Percentiles rank a stretch among this genome's conserved stretches.
These are phyloP conservation scores for Hafferia zeledoni DNA, from an alignment of 2,797 vertebrate genomes.

Conservation along the genomic window DNA sequence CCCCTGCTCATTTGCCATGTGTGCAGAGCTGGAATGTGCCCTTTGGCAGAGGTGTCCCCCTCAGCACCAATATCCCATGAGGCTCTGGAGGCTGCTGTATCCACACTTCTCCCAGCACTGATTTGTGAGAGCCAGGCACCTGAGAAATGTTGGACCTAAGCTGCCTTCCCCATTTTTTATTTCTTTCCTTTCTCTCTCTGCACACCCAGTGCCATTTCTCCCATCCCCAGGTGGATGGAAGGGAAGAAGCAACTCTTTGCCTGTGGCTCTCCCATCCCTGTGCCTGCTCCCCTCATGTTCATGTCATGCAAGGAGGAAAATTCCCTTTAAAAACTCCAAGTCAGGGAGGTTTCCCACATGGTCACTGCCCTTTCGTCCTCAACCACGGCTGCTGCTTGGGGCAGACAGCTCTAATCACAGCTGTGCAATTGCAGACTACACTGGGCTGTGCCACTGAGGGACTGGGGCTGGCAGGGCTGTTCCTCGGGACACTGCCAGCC, in stretches of 20 bases:
- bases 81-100: rapidly evolving
- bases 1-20: not conserved
- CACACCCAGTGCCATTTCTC: not conserved
- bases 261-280: rapidly evolving
- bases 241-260: not conserved
- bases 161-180: not conserved
- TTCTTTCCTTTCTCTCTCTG: not conserved
- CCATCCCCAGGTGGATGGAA: not conserved
- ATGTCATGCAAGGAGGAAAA: not conserved
- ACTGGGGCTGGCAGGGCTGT: rapidly evolving
- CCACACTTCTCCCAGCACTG: not conserved
- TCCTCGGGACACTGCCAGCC: not conserved
- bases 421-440: not conserved
- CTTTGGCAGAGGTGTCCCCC: not conserved
- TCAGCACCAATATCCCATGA: not conserved
- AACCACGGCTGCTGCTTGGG: not conserved
- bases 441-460: rapidly evolving
- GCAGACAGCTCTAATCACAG: not conserved
- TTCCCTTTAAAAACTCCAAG: not conserved
- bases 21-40: not conserved
- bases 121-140: not conserved
- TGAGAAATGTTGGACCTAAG: not conserved
- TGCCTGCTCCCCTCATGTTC: rapidly evolving
- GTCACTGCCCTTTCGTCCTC: not conserved
- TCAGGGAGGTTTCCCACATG: not conserved